Evolutionary conservation across 2,888 invertebrate genomes (phyloP), one percentile per base, ranked within the genome.

Genomic region (Caenorhabditis auriculariae): DNA sequence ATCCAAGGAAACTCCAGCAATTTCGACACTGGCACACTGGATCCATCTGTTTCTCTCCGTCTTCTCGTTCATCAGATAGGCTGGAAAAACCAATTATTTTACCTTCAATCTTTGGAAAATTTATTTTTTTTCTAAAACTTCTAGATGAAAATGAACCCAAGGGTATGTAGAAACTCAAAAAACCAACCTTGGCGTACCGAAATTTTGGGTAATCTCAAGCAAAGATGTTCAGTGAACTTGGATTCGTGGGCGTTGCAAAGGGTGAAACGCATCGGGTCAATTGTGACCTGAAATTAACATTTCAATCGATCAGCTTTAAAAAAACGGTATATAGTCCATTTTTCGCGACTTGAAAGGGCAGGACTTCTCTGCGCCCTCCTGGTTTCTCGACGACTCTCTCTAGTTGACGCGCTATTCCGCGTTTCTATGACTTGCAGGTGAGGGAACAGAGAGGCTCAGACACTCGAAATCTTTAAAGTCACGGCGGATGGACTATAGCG

Each of bases 171-270:
- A 6, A 15, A 29, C n/a, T n/a, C n/a, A 48, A 37, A 47, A 12
- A 17, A 6, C 28, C 44, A n/a, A 59, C 59, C 50, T 44, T 74
- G 76, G 48, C 57, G 56, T 21, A 67, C 43, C 3, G 45, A 23
- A 17, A 74, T 42, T 7, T 44, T 42, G 6, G 75, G 75, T 6
- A 74, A 42, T 23, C 63, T 35, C 1, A 77, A 39, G n/a, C 54
- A 56, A 1, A 77, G 35, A 45, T 75, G 72, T 41, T 75, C 75
- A 3, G 60, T 60, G 50, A 74, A 74, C 1, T 64, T 47, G 4
- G 65, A 67, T 29, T 66, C 65, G 46, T 80, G 78, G 15, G 64
- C 66, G 60, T 79, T 80, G 55, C 80, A 80, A 19, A 71, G 52
- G 1, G 76, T 59, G 3, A 78, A 54, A 17, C 78, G 70, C 5